These are phyloP conservation scores for Azorinus chamasolen DNA, from an alignment of 2,888 invertebrate species.

Conservation along the genomic window DNA sequence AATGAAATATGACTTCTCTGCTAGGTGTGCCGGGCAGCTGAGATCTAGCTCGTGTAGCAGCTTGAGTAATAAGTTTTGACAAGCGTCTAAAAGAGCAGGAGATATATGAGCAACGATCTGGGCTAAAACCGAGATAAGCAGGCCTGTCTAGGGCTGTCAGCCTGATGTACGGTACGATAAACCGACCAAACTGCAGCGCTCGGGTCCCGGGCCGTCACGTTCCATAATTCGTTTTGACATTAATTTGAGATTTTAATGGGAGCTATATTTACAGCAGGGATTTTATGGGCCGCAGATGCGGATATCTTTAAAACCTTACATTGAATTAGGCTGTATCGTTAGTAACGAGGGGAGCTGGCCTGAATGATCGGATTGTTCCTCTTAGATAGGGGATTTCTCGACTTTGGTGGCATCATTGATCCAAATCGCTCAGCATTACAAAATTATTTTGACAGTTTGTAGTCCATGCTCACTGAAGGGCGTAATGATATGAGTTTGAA, in stretches of 20 bases:
- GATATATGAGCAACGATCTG: conserved; percentile 47
- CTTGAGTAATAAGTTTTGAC: conserved; percentile 50
- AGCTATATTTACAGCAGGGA: conserved; percentile 64
- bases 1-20: no score
- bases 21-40: no score
- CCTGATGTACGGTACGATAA: conserved; percentile 60
- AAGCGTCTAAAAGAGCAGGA: conserved; percentile 49
- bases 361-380: no score
- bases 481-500: no score
- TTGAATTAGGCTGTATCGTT: conserved; percentile 49
- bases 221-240: conserved; percentile 63
- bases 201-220: conserved; percentile 48
- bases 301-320: conserved; percentile 62
- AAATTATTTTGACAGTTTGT: no score
- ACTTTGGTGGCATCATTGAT: no score
- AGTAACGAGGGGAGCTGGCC: not conserved
- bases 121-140: conserved; percentile 47
- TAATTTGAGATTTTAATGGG: conserved; percentile 66
- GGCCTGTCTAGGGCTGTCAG: conserved; percentile 52
- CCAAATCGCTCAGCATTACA: no score
- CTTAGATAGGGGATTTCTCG: no score
- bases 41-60: no score
- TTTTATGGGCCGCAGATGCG: conserved; percentile 67
- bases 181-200: conserved; percentile 46
- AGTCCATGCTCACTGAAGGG: no score